Evolutionary conservation across 2,797 vertebrate species (phyloP).

Genomic region (Lacerta agilis): DNA sequence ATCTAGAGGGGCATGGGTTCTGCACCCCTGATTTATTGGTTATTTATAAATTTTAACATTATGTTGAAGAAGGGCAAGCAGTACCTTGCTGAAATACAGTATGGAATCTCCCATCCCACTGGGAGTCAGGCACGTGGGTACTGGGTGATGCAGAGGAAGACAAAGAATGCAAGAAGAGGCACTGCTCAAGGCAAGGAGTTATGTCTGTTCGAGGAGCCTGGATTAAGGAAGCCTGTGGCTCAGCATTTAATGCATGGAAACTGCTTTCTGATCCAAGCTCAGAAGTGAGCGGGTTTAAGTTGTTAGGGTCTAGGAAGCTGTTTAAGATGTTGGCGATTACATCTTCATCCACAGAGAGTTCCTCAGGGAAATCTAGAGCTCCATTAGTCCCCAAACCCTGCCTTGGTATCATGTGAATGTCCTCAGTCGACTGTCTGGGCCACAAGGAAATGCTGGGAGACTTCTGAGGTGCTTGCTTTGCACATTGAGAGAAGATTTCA

Average conservation of each 20-base stretch:
- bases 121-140: not conserved
- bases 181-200: not conserved
- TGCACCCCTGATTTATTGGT: not conserved
- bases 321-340: conserved; percentile 22
- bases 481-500: conserved; percentile 78
- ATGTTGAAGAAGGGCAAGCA: not conserved
- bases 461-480: conserved; percentile 16
- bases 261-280: not conserved
- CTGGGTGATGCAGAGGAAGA: not conserved
- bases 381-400: not conserved
- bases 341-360: conserved; percentile 27
- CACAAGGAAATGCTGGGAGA: not conserved
- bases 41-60: not conserved
- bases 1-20: not conserved
- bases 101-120: conserved; percentile 1
- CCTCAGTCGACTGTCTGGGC: not conserved
- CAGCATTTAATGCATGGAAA: not conserved
- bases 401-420: not conserved
- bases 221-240: not conserved
- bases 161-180: not conserved
- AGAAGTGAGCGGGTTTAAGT: not conserved
- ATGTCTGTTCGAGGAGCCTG: not conserved
- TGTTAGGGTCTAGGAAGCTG: conserved; percentile 8
- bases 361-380: not conserved
- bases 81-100: not conserved